Evolutionary conservation across 2,888 invertebrate species (phyloP), one percentile per base, ranked within the genome.

Genomic region (Catocala nupta): DNA sequence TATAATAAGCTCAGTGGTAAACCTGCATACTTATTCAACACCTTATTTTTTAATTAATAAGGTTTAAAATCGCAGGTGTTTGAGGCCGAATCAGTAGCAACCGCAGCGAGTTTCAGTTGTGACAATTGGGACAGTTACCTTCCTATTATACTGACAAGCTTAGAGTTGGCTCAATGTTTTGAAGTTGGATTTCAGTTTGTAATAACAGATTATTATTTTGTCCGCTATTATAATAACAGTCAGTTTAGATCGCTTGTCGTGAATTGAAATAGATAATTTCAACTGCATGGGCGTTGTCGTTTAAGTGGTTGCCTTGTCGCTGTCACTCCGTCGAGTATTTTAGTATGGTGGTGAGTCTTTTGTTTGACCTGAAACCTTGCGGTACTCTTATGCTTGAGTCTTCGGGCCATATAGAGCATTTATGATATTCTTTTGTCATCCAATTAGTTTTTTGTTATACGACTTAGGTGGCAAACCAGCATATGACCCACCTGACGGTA

Each of bases 121-220:
- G 78, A 80, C 79, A 79, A 80, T 63, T 77, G 76, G 62, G 71
- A 69, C 70, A 62, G 60, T 60, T 44, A 51, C 50, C 59, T 68
- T 66, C 49, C 58, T 61, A 66, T 59, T 63, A 56, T 67, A 70
- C 52, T 76, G 80, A 78, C 76, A 70, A 76, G 78, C 76, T 78
- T 69, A 71, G 63, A 65, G 74, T 68, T 57, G 66, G 72, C 73
- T 63, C 65, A 68, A 59, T 69, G 68, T 75, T 74, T 56, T 66
- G 68, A 70, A 75, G 68, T 73, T 47, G 65, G 71, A 65, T 68
- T 63, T 68, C 48, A 73, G 73, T 73, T 77, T 68, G 70, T 75
- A 73, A 66, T 74, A 76, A 60, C 61, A 57, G 58, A 60, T 70
- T 66, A 77, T 72, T 66, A 72, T 75, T 74, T 70, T 63, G 75